Base-by-base conservation (phyloP, 1,140 invertebrate species). In the Danaus melanippus region DNA sequence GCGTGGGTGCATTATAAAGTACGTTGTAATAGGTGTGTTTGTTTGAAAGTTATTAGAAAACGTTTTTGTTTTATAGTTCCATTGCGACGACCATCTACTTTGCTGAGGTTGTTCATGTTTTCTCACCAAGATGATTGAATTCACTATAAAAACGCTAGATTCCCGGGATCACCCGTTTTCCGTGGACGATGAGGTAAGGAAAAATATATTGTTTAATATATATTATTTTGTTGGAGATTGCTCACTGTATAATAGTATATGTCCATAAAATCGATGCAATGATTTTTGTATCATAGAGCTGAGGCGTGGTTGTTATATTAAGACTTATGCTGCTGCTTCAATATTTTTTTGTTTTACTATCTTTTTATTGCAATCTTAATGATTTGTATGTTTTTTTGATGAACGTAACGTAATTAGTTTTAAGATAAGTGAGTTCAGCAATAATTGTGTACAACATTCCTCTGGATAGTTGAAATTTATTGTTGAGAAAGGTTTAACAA, bases 161-260 rank as follows among this genome's bases (percentile, higher is more conserved):
- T 95, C 96, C 8, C 93, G 93, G 73, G 97, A 97, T 89, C 95
- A 95, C 81, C 88, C 88, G 21, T 97, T 96, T 85, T 91, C 89
- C 53, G 92, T 97, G 41, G 92, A 95, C 49, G 94, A 97, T 88
- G 92, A 96, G 85, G 96, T 97, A 90, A 93, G 92, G 89, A 44
- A 10, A 53, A 40, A 12, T 15, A 43, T 56, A 56, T 45, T 21
- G 50, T 49, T 52, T 52, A 12, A 44, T 48, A 42, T 42, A 46
- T 55, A 40, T 15, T 15, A 15, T 15, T 3, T 15, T 15, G 15
- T 15, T 15, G 3, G 15, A 15, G 15, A 15, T 15, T 15, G 15
- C 15, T 15, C 15, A 15, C 17, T 40, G 21, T 15, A 49, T 42
- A 10, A 42, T 51, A 55, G n/a, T 49, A 41, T 32, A 42, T 40